Percentiles rank a stretch among this genome's conserved stretches.
phyloP scores from a whole-genome alignment of 2,113 vertebrate species.

The Plecotus auritus region DNA sequence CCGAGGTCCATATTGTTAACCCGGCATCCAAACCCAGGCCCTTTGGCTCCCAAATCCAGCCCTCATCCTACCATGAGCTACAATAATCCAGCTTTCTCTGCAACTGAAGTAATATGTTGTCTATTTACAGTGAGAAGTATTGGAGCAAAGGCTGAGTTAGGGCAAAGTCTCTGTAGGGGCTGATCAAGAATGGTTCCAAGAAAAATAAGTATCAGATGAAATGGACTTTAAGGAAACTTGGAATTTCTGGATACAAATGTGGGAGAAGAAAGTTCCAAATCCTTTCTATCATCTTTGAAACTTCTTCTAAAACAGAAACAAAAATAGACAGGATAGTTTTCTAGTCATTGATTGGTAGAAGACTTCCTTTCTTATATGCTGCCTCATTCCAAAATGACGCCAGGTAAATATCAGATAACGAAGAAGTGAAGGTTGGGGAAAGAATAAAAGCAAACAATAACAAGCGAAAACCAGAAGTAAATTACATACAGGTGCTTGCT shows the following conservation, averaged over 20 bases:
- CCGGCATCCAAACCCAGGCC: neutral
- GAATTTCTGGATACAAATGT: neutral
- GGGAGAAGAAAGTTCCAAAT: neutral
- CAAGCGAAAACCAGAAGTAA: neutral
- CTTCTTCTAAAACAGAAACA: neutral
- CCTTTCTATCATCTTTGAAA: neutral
- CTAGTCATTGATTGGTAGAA: neutral
- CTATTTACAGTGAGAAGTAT: slow-evolving; percentile 16
- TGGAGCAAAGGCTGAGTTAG: neutral
- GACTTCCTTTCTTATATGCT: neutral
- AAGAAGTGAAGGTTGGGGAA: neutral
- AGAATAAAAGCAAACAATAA: neutral
- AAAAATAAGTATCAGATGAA: neutral
- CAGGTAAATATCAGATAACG: neutral
- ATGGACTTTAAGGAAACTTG: neutral
- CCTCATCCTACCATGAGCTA: neutral
- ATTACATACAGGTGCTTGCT: neutral
- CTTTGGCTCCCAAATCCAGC: neutral
- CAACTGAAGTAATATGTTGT: neutral
- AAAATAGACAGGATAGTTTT: neutral
- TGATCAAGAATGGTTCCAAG: neutral
- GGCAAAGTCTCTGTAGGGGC: neutral
- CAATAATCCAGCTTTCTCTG: neutral
- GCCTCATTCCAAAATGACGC: neutral
- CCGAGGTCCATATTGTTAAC: neutral